Evolutionary conservation across 2,888 invertebrate genomes (phyloP), one percentile per base, ranked within the genome.

Genomic region (Callyntrura sp.): DNA sequence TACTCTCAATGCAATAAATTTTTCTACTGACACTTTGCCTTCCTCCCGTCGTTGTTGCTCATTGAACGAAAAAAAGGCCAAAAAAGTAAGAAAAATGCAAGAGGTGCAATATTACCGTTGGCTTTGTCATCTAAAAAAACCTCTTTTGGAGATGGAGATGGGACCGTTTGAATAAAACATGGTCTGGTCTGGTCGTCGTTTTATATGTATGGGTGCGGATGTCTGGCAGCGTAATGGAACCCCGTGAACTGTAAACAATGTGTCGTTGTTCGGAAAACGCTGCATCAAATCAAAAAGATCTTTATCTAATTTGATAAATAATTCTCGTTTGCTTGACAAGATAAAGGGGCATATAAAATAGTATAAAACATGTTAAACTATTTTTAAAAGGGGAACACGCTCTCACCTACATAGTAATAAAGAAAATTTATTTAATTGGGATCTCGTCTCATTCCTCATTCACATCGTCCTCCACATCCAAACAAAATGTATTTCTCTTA

Each of bases 1-100:
- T 35, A 35, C 3, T 35, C 55, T 79, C n/a, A 79, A n/a, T 25
- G 35, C 20, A 20, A 79, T 79, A 79, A 79, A 79, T 79, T 79
- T 23, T 35, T 35, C 70, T 79, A 55, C 55, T 79, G 78, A 79
- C 78, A 79, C 28, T 62, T 79, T 57, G n/a, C 55, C 78, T 57
- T 79, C 78, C 55, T 45, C 17, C 43, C 28, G 25, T 9, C 25
- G 11, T 62, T 5, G 17, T 2, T 11, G 60, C 2, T 25, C 9
- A 23, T 23, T 11, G 23, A 62, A 23, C 2, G 12, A 14, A 23
- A 62, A 35, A 35, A 35, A 35, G 35, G 35, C 23, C 6, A 62
- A 62, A 25, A 20, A 62, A 6, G 23, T 5, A 23, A 6, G 25
- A 14, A 68, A 68, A 68, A 68, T 68, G 65, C 65, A 28, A 68